Conservation (phyloP, 2,797 vertebrate genomes). For the Chromis chromis region DNA sequence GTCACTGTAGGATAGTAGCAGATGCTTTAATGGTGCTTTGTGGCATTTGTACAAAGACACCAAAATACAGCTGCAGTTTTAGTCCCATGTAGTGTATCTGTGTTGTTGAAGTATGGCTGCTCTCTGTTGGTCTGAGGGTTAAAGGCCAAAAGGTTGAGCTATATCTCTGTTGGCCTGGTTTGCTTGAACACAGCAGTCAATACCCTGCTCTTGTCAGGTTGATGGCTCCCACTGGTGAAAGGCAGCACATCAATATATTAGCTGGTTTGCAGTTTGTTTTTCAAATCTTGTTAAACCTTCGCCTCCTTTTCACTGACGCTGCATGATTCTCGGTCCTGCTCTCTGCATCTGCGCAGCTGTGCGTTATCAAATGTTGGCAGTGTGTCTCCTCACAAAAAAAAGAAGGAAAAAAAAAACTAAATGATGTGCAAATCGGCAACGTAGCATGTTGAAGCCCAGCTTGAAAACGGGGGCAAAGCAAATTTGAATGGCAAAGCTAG, state of each 20-base stretch:
- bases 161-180: slow-evolving; percentile 16
- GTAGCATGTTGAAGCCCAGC: slow-evolving; percentile 45
- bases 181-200: slow-evolving; percentile 32
- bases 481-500: slow-evolving; percentile 67
- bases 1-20: background rate
- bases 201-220: slow-evolving; percentile 43
- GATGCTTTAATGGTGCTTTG: slow-evolving; percentile 9
- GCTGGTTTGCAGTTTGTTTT: slow-evolving; percentile 50
- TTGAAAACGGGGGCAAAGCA: slow-evolving; percentile 54
- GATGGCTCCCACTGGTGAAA: slow-evolving; percentile 48
- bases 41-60: slow-evolving; percentile 6
- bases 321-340: slow-evolving; percentile 30
- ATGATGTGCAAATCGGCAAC: slow-evolving; percentile 67
- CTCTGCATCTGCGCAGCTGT: slow-evolving; percentile 67
- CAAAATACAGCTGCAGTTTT: slow-evolving; percentile 8
- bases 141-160: slow-evolving; percentile 43
- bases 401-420: slow-evolving; percentile 35
- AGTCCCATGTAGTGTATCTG: slow-evolving; percentile 2
- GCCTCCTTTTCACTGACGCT: slow-evolving; percentile 22
- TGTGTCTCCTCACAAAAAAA: background rate
- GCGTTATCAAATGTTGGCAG: slow-evolving; percentile 65
- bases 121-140: slow-evolving; percentile 26
- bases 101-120: slow-evolving; percentile 19
- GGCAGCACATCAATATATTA: slow-evolving; percentile 47
- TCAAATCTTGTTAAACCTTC: slow-evolving; percentile 40